A percentile compares a stretch with the other conserved stretches of the same genome.
Conservation (phyloP, 1,140 invertebrate genomes). For the Lanistes nyassanus region DNA sequence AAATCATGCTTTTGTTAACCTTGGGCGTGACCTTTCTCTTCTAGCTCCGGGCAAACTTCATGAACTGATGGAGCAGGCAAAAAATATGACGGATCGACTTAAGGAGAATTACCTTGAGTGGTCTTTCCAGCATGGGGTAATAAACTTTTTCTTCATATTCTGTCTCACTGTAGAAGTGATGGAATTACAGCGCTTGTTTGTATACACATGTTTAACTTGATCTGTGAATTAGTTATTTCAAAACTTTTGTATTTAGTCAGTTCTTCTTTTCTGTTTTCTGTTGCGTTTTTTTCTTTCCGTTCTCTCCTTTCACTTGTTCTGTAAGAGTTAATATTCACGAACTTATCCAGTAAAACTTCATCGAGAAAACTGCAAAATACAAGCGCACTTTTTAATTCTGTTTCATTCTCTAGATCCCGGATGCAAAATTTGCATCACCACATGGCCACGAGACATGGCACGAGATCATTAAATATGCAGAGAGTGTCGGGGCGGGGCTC, state of each 20-base stretch:
- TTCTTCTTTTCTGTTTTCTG: too few relatives aligned
- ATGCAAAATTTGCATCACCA: constrained; percentile 29
- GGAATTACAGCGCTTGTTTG: background rate
- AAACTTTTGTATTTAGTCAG: too few relatives aligned
- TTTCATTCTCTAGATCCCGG: constrained; percentile 16
- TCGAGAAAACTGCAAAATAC: too few relatives aligned
- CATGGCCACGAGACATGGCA: constrained; percentile 32
- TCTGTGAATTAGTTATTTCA: background rate
- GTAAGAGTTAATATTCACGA: too few relatives aligned
- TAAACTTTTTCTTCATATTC: too few relatives aligned
- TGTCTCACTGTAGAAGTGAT: too few relatives aligned
- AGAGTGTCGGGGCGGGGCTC: constrained; percentile 34
- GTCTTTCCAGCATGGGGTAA: constrained; percentile 14
- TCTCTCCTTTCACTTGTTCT: too few relatives aligned
- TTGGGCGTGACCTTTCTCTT: too few relatives aligned
- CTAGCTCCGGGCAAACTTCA: constrained; percentile 16
- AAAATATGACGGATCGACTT: constrained; percentile 13
- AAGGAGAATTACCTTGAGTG: constrained; percentile 20
- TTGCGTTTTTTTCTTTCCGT: too few relatives aligned
- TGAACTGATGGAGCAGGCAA: constrained; percentile 16
- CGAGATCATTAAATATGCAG: constrained; percentile 35
- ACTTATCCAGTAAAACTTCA: too few relatives aligned
- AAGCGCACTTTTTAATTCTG: too few relatives aligned
- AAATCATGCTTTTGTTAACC: too few relatives aligned
- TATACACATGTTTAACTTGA: background rate